Evolutionary conservation across 2,888 invertebrate genomes (phyloP), one percentile per base, ranked within the genome.

Genomic region (Ochropacha duplaris): DNA sequence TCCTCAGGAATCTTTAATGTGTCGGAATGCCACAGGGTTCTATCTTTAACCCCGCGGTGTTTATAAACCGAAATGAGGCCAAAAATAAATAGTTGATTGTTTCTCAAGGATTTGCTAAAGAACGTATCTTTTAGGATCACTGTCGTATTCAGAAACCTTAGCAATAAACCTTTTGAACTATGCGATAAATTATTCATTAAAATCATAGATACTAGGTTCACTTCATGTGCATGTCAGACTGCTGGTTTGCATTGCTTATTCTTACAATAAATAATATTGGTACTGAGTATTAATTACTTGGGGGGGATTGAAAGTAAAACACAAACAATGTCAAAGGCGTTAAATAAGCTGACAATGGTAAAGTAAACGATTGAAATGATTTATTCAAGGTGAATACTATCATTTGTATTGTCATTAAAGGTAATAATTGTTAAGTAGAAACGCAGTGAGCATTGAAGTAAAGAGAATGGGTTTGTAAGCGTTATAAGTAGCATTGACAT

Each of bases 351-450:
- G 54, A 65, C 68, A 63, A 67, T 66, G 60, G 63, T 59, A 58
- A 70, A 68, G 69, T 71, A 64, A 76, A 68, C 59, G 59, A 70
- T 60, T 65, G 59, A 54, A 68, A 61, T 74, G 71, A 74, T 76
- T 71, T 72, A 68, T 65, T 68, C 81, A 81, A 81, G 81, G 80
- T 72, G 64, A 78, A 62, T 71, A 66, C 57, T 58, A 65, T 64
- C 58, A 71, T 76, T 74, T 74, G 67, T 72, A 65, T 64, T 70
- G 69, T 69, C 57, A 65, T 61, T 64, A 59, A 56, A 68, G 57
- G 54, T 65, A 66, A 71, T 69, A 72, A 71, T 71, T 68, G 64
- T 56, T 54, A 58, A 57, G 57, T 58, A 58, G 49, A 51, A 59
- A 59, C 50, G 58, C 51, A 61, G 61, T 60, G 59, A 65, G 56